Conservation (phyloP, 2,113 vertebrate species). For the Calidris pugnax region DNA sequence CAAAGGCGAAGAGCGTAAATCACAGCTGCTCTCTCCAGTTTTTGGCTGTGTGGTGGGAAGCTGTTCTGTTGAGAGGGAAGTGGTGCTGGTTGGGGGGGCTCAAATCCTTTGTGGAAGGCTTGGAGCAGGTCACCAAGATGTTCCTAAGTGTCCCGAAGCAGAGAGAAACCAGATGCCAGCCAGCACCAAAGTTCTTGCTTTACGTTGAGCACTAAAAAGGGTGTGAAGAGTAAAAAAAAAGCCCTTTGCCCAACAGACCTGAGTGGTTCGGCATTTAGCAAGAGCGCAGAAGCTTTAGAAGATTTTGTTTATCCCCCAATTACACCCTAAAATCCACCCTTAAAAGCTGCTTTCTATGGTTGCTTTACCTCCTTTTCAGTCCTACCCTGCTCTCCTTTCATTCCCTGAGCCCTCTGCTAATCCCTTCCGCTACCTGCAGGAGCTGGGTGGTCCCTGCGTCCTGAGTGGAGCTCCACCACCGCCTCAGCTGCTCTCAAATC, state of each 20-base stretch:
- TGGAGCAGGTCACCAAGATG: background rate
- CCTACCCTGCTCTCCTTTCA: background rate
- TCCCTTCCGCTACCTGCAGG: background rate
- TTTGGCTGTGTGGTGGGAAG: fast-evolving
- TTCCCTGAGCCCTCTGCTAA: background rate
- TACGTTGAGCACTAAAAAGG: fast-evolving
- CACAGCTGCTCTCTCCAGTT: background rate
- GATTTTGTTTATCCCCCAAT: background rate
- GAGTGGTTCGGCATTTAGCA: background rate
- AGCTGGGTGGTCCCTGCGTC: background rate
- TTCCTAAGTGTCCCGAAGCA: background rate
- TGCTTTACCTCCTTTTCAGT: background rate
- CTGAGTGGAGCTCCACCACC: background rate
- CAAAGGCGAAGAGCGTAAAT: background rate
- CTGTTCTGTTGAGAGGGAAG: background rate
- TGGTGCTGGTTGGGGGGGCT: background rate
- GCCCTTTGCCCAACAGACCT: background rate
- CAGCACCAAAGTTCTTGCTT: background rate
- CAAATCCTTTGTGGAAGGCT: background rate
- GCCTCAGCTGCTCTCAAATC: background rate
- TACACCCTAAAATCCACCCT: background rate
- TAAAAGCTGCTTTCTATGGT: background rate
- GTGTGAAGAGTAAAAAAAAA: background rate
- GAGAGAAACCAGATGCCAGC: background rate
- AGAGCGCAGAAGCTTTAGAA: background rate